phyloP scores from a whole-genome alignment of 2,113 vertebrate genomes.

The Ciconia maguari region DNA sequence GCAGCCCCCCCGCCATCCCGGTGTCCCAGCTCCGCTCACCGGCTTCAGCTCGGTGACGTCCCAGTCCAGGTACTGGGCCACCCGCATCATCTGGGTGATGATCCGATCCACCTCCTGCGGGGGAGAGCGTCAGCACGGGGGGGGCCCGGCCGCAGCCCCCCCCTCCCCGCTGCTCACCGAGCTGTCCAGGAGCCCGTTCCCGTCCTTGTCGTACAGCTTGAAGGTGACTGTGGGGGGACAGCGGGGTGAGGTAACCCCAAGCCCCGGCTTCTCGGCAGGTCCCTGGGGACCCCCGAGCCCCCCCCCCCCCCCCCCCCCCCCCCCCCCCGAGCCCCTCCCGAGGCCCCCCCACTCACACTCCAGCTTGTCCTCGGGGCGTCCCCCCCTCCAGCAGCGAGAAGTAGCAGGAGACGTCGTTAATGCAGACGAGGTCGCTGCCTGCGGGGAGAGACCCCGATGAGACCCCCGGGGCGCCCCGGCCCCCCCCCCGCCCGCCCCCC shows the following conservation, averaged over 20 bases:
- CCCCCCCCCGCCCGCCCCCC: too few species aligned
- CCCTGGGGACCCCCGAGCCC: neutral
- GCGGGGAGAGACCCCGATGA: neutral
- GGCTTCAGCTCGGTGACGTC: constrained; percentile 88
- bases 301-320: neutral
- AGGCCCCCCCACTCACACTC: constrained; percentile 79
- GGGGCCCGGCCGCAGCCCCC: too few species aligned
- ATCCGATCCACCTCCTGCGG: constrained; percentile 87
- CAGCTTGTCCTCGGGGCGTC: constrained; percentile 86
- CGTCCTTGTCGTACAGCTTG: constrained; percentile 91
- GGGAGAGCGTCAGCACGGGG: neutral
- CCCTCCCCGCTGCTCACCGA: constrained; percentile 75
- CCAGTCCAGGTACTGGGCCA: constrained; percentile 89
- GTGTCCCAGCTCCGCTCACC: constrained; percentile 60
- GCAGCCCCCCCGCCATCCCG: neutral
- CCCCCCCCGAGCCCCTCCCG: neutral
- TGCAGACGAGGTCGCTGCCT: constrained; percentile 68
- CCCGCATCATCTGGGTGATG: constrained; percentile 89
- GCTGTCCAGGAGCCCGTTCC: constrained; percentile 89
- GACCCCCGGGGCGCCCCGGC: too few species aligned
- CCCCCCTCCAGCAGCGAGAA: constrained; percentile 87
- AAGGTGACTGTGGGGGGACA: constrained; percentile 80
- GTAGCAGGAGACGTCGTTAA: constrained; percentile 90
- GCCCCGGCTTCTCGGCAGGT: too few species aligned
- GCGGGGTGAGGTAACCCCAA: neutral